Evolutionary conservation across 2,797 vertebrate species (phyloP).

Genomic region (Petrocephalus sullivani): DNA sequence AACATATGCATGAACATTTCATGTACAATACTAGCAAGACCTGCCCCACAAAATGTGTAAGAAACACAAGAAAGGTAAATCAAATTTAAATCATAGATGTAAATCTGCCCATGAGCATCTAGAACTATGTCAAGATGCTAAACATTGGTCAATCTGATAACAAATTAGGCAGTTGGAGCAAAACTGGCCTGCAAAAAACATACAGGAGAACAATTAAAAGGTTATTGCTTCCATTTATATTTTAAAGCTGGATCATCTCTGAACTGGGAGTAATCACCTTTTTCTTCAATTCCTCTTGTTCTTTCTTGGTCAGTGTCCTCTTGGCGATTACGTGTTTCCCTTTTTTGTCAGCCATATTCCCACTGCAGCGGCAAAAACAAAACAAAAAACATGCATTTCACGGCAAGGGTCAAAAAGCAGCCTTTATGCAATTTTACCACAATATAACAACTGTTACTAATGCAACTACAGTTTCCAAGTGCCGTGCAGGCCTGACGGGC

Average conservation of each 20-base stretch:
- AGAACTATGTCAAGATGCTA: not conserved
- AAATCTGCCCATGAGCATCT: not conserved
- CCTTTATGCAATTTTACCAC: not conserved
- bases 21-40: not conserved
- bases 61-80: not conserved
- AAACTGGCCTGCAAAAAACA: not conserved
- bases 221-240: not conserved
- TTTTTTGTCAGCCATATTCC: conserved; percentile 71
- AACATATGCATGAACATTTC: not conserved
- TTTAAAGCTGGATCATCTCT: not conserved
- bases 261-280: conserved; percentile 50
- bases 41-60: not conserved
- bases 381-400: not conserved
- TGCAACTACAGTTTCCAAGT: not conserved
- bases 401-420: not conserved
- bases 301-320: conserved; percentile 64
- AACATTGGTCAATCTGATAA: not conserved
- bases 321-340: conserved; percentile 56
- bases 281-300: conserved; percentile 67
- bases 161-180: not conserved
- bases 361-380: conserved; percentile 38
- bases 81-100: not conserved
- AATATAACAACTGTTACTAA: not conserved
- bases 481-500: not conserved
- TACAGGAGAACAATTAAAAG: not conserved